Percentiles rank a stretch among this genome's conserved stretches.
These are phyloP conservation scores for Lasioglossum albipes DNA, from an alignment of 1,140 invertebrate species.

Conservation along the genomic window DNA sequence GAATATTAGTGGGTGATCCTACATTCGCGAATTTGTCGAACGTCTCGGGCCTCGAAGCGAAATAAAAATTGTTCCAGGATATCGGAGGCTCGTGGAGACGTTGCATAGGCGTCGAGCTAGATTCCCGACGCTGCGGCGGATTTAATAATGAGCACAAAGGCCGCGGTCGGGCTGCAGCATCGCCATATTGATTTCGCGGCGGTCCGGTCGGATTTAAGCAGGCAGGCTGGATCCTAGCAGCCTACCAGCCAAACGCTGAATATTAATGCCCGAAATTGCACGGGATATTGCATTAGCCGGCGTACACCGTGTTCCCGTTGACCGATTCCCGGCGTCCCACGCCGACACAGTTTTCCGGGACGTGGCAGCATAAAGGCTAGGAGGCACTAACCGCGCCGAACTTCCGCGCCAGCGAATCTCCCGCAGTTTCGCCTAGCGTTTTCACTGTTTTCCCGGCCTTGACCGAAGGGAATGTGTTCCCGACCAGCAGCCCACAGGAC, in stretches of 20 bases:
- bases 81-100: neutral
- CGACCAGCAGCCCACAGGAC: neutral
- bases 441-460: neutral
- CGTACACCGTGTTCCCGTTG: neutral
- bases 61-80: no score
- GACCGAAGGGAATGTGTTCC: neutral
- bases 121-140: slow-evolving; percentile 13
- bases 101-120: neutral
- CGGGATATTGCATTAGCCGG: slow-evolving; percentile 32
- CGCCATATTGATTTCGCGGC: slow-evolving; percentile 42
- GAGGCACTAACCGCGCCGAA: neutral
- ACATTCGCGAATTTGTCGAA: no score
- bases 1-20: no score
- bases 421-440: neutral
- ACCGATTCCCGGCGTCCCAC: neutral
- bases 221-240: neutral
- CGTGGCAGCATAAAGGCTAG: neutral
- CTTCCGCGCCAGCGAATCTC: neutral
- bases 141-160: slow-evolving; percentile 46
- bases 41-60: no score
- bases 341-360: no score
- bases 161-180: slow-evolving; percentile 24
- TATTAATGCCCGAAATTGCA: slow-evolving; percentile 40
- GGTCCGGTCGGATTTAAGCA: slow-evolving; percentile 34
- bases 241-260: slow-evolving; percentile 3